A percentile compares a stretch with the other conserved stretches of the same genome.
These are phyloP conservation scores for Diachasmimorpha longicaudata DNA, from an alignment of 1,140 invertebrate species.

Conservation along the genomic window DNA sequence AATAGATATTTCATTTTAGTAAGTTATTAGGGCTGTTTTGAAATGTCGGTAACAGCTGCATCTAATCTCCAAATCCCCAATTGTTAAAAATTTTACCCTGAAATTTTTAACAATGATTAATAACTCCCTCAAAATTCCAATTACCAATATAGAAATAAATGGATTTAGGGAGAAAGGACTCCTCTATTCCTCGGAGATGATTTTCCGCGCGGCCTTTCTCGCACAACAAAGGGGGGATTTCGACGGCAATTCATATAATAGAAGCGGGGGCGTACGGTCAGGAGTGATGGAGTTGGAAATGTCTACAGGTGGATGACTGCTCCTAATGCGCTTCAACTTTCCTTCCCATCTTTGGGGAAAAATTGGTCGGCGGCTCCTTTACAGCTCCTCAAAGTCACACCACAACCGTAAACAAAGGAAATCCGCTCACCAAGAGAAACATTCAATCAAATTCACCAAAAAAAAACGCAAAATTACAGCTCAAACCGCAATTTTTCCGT, in stretches of 20 bases:
- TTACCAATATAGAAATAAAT: not conserved
- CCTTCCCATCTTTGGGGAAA: not conserved
- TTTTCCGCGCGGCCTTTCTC: not conserved
- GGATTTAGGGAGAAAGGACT: not conserved
- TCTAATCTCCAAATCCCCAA: no score
- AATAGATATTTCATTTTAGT: no score
- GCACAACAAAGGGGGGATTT: not conserved
- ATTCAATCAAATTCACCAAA: no score
- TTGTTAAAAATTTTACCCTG: no score
- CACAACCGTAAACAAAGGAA: not conserved
- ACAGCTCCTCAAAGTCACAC: not conserved
- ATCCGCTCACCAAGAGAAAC: no score
- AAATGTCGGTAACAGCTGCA: no score
- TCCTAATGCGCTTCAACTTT: not conserved
- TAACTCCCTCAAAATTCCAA: not conserved
- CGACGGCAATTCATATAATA: not conserved
- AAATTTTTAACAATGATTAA: no score
- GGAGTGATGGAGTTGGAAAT: not conserved
- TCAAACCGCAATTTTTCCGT: no score
- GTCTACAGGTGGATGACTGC: not conserved
- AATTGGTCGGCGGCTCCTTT: not conserved
- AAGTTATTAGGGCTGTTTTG: no score
- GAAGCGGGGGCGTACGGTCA: not conserved
- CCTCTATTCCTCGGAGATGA: not conserved
- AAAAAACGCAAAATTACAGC: no score